Conservation (phyloP, 1,140 invertebrate species). For the Dreissena rostriformis region DNA sequence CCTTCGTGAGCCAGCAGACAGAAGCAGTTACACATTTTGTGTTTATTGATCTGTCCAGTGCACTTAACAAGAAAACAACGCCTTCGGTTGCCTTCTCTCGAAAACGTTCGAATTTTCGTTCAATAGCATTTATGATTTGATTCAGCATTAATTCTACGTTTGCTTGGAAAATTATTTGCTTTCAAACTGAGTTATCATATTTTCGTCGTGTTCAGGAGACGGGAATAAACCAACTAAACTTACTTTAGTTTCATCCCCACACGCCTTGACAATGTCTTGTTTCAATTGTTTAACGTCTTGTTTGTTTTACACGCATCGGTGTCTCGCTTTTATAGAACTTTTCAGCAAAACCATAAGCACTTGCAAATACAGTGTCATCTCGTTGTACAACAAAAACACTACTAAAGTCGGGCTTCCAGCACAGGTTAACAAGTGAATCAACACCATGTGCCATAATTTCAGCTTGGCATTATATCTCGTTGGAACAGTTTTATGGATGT, state of each 20-base stretch:
- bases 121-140: neutral
- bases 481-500: conserved; percentile 15
- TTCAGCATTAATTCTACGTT: neutral
- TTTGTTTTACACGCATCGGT: neutral
- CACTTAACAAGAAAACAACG: conserved; percentile 22
- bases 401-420: conserved; percentile 19
- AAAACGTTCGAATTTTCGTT: neutral
- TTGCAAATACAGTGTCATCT: neutral
- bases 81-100: conserved; percentile 3
- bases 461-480: conserved; percentile 17
- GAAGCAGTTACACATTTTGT: neutral
- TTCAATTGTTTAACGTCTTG: conserved; percentile 13
- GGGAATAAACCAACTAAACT: neutral
- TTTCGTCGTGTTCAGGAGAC: neutral
- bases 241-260: neutral
- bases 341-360: neutral
- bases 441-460: conserved; percentile 46
- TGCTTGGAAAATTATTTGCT: neutral
- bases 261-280: neutral
- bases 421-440: conserved; percentile 28
- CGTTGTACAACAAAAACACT: neutral
- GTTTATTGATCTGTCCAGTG: neutral
- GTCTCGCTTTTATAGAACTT: neutral
- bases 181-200: neutral
- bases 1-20: conserved; percentile 28